These are phyloP conservation scores for Hestina assimilis DNA, from an alignment of 1,140 invertebrate genomes.

Conservation along the genomic window DNA sequence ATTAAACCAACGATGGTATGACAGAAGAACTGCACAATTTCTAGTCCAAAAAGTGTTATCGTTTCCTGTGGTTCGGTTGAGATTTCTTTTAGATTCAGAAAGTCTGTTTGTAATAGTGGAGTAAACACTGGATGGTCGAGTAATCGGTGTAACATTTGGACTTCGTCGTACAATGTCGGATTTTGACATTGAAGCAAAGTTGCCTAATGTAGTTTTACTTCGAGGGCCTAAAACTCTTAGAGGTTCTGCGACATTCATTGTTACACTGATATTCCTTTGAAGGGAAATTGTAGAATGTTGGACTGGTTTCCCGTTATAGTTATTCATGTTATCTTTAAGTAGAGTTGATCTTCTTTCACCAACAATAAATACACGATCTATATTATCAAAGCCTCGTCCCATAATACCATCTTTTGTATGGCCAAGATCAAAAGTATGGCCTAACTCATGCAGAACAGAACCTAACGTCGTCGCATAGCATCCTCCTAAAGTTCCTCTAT, in stretches of 20 bases:
- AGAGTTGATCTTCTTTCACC: conserved; percentile 68
- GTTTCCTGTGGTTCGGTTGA: conserved; percentile 65
- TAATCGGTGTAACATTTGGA: conserved; percentile 75
- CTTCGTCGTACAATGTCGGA: conserved; percentile 74
- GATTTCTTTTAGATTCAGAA: conserved; percentile 72
- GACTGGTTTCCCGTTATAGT: conserved; percentile 70
- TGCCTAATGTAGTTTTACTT: conserved; percentile 76
- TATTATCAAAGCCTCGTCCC: conserved; percentile 95
- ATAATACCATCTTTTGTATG: conserved; percentile 95
- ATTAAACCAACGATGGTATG: conserved; percentile 82
- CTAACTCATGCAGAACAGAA: conserved; percentile 95
- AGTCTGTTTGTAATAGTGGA: conserved; percentile 68
- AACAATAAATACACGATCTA: conserved; percentile 86
- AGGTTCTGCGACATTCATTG: conserved; percentile 75
- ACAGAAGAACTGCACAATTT: conserved; percentile 83
- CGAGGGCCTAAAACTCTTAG: conserved; percentile 69
- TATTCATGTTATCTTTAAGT: conserved; percentile 74
- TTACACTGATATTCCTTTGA: conserved; percentile 75
- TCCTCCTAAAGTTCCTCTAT: conserved; percentile 89
- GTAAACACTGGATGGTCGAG: conserved; percentile 74
- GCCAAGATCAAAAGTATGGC: conserved; percentile 96
- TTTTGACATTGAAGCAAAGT: conserved; percentile 74
- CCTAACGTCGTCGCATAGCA: conserved; percentile 95
- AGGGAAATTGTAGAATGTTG: conserved; percentile 70
- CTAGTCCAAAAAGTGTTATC: conserved; percentile 82